Conservation (phyloP, 2,888 invertebrate genomes). For the Micoletzkya japonica region DNA sequence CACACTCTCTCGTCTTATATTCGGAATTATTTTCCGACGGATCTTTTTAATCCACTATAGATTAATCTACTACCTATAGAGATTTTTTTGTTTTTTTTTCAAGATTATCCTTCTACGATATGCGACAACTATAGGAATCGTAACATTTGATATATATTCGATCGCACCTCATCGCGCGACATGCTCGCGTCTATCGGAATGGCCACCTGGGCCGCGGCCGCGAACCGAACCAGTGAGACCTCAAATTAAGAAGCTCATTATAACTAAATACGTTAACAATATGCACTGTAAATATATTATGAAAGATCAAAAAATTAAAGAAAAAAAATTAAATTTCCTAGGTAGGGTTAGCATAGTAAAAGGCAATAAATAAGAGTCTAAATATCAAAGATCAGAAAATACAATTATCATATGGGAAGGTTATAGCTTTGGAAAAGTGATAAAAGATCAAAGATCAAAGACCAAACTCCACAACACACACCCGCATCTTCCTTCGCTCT, state of each 20-base stretch:
- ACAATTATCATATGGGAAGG: too few relatives aligned
- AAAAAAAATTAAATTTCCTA: too few relatives aligned
- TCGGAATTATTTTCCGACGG: too few relatives aligned
- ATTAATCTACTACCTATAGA: too few relatives aligned
- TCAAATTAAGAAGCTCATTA: background rate
- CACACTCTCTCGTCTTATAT: too few relatives aligned
- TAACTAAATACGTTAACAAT: too few relatives aligned
- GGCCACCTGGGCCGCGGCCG: conserved; percentile 38
- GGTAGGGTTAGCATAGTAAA: background rate
- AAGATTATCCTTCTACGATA: background rate
- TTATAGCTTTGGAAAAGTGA: too few relatives aligned
- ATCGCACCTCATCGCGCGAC: conserved; percentile 33
- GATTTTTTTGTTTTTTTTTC: background rate
- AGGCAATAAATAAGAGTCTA: background rate
- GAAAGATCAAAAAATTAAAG: too few relatives aligned
- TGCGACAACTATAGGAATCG: too few relatives aligned
- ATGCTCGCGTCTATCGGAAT: conserved; percentile 32
- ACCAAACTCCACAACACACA: background rate
- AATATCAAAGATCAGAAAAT: background rate
- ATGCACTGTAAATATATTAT: too few relatives aligned
- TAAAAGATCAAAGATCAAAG: background rate
- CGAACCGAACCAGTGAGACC: conserved; percentile 47
- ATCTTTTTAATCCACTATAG: too few relatives aligned
- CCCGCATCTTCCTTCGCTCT: conserved; percentile 15
- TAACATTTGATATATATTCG: conserved; percentile 32